Conservation (phyloP, 2,797 vertebrate genomes). For the Gallinago nigripennis region DNA sequence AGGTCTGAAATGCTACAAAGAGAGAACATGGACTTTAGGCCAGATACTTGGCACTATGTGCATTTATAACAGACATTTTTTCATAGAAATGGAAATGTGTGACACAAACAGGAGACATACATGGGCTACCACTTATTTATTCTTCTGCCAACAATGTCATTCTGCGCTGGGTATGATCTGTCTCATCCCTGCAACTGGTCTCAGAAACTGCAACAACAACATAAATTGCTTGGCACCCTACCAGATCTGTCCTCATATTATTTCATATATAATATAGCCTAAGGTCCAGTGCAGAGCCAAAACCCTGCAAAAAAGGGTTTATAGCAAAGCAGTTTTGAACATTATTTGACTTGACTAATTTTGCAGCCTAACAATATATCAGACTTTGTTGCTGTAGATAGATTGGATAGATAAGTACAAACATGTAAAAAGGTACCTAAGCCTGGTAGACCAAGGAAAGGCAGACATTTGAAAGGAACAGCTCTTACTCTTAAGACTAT, state of each 20-base stretch:
- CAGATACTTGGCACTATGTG: not conserved
- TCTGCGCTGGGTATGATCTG: not conserved
- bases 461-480: not conserved
- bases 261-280: not conserved
- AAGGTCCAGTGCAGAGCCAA: not conserved
- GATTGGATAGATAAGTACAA: not conserved
- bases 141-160: not conserved
- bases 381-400: not conserved
- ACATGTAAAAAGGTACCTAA: not conserved
- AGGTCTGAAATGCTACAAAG: constrained; percentile 85
- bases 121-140: not conserved
- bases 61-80: not conserved
- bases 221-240: not conserved
- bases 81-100: not conserved
- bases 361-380: not conserved
- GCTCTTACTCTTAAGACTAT: not conserved
- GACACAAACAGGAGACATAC: not conserved
- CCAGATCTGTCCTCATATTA: not conserved
- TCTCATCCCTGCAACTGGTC: not conserved
- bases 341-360: not conserved
- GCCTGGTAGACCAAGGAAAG: not conserved
- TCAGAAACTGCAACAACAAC: not conserved
- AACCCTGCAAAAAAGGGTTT: not conserved
- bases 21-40: not conserved
- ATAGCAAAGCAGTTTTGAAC: not conserved